Conservation (phyloP, 2,113 vertebrate species). For the Antigone vipio region DNA sequence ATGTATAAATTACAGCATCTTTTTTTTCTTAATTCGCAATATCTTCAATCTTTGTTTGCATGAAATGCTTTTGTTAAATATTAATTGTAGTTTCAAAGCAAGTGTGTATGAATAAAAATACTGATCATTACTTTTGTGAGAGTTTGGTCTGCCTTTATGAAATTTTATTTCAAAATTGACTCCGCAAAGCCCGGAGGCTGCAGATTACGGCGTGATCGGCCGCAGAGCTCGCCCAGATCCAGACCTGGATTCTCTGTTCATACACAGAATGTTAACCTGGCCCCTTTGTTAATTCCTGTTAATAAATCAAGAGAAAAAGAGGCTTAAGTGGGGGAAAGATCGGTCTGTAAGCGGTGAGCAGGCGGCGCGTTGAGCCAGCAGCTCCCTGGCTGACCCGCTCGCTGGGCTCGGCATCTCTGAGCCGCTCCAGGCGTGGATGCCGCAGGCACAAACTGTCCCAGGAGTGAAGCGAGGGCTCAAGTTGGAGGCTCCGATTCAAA, state of each 20-base stretch:
- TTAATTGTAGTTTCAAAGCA: conserved; percentile 72
- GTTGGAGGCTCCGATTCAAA: background rate
- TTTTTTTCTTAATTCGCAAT: background rate
- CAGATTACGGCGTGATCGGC: too few relatives aligned
- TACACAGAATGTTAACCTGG: background rate
- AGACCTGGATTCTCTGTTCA: background rate
- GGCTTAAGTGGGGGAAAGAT: background rate
- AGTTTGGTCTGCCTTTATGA: background rate
- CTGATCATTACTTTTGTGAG: conserved; percentile 4
- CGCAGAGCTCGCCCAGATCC: accelerated
- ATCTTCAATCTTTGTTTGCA: conserved; percentile 69
- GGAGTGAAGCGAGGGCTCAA: background rate
- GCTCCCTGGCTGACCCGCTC: background rate
- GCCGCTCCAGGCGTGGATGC: background rate
- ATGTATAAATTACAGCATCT: conserved; percentile 38
- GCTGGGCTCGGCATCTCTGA: background rate
- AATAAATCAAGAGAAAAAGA: background rate
- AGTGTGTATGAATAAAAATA: conserved; percentile 76
- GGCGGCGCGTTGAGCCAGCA: accelerated
- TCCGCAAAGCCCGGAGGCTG: accelerated
- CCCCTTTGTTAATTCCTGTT: background rate
- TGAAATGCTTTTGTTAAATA: conserved; percentile 73
- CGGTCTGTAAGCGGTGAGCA: accelerated
- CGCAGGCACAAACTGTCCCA: background rate
- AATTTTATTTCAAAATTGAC: background rate